Conservation (phyloP, 2,797 vertebrate genomes). For the Erithacus rubecula region DNA sequence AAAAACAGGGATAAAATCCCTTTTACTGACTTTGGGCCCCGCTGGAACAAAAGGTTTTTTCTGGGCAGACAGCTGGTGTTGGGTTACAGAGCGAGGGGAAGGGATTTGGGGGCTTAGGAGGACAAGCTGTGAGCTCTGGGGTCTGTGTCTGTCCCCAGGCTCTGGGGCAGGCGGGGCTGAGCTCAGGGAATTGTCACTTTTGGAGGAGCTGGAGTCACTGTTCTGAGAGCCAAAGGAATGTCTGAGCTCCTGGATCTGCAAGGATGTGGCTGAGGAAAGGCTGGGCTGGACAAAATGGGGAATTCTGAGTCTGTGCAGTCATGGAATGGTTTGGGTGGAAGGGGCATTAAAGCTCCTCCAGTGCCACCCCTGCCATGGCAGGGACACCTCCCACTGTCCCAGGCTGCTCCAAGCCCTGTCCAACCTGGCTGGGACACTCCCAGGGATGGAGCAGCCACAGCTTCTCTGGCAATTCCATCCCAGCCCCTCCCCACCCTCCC, state of each 20-base stretch:
- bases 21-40: background rate
- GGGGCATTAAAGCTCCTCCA: too few species aligned
- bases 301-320: background rate
- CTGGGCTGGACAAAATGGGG: background rate
- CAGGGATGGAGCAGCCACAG: background rate
- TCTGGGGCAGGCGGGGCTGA: background rate
- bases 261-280: background rate
- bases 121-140: background rate
- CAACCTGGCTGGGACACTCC: accelerated
- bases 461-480: background rate
- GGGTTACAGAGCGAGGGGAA: background rate
- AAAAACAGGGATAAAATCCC: background rate
- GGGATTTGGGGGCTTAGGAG: background rate
- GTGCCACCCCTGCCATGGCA: background rate
- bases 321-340: background rate
- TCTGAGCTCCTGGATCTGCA: background rate
- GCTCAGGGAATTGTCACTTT: background rate
- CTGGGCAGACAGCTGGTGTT: background rate
- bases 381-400: background rate
- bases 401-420: background rate
- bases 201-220: background rate
- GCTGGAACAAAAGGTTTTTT: accelerated
- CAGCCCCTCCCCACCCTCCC: background rate
- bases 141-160: background rate
- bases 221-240: background rate